Base-by-base conservation (phyloP, 2,797 vertebrate genomes). In the Momotus momota region DNA sequence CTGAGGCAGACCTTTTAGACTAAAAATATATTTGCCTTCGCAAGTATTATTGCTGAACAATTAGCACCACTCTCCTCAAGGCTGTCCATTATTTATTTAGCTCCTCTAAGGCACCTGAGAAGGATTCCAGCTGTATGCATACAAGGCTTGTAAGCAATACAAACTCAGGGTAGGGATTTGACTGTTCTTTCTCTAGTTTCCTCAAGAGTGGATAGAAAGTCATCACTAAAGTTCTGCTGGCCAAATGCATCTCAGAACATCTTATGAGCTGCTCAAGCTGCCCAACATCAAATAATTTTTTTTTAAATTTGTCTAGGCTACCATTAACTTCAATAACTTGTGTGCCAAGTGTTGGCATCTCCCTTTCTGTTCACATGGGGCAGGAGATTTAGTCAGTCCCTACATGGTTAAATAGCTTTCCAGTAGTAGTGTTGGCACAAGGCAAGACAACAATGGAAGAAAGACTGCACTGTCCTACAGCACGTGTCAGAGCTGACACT, bases 1-100 rank as follows among this genome's bases (percentile, higher is more conserved):
- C 80, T 13, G 9, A 84, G 38, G 64, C 71, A 96, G 67, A 80
- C 3, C 52, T 87, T 64, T 74, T 45, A 95, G 31, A 55, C 45
- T 88, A 55, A 58, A 88, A 86, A 81, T 40, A 31, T 6, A 71
- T 61, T 90, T 90, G 61, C 57, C 25, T 94, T 74, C 69, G 87
- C 51, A 92, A 91, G 35, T 64, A n/a, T 67, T 86, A 77, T 80
- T 94, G 41, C 69, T 67, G 67, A 94, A 71, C 38, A 89, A 67
- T 71, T 73, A 85, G 65, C 5, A 40, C 48, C 31, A 21, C 62
- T 75, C 33, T 91, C 40, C 38, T 81, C 51, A 75, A 65, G 31
- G 55, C 43, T 69, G 45, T 67, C 45, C 31, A 31, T 81, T 70
- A 78, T n/a, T 90, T n/a, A 82, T 67, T 66, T 38, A 70, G 51